Conservation (phyloP, 1,140 invertebrate species). For the Andrena cerasifolii region DNA sequence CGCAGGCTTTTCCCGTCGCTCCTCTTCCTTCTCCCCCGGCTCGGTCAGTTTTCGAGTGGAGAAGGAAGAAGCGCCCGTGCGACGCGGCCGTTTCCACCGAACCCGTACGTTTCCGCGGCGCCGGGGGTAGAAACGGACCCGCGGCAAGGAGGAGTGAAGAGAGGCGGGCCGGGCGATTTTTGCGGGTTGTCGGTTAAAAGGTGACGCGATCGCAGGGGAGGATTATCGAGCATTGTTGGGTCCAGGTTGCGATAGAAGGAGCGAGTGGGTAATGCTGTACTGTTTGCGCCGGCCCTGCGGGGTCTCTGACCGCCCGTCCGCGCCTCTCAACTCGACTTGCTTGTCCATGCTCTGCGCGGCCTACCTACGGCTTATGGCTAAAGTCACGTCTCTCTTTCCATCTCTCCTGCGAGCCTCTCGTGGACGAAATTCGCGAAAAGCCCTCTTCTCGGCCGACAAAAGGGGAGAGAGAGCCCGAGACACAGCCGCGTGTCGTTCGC, state of each 20-base stretch:
- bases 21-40: too few species aligned
- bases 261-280: slow-evolving; percentile 81
- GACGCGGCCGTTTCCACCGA: too few species aligned
- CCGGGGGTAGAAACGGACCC: not conserved
- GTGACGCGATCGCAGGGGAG: slow-evolving; percentile 60
- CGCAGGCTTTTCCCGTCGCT: too few species aligned
- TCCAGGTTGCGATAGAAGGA: slow-evolving; percentile 80
- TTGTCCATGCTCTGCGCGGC: slow-evolving; percentile 70
- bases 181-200: slow-evolving; percentile 59
- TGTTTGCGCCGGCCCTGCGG: slow-evolving; percentile 82
- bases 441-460: slow-evolving; percentile 26
- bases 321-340: slow-evolving; percentile 80
- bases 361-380: slow-evolving; percentile 73
- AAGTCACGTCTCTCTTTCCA: slow-evolving; percentile 64
- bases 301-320: slow-evolving; percentile 82
- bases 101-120: too few species aligned
- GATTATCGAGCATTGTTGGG: slow-evolving; percentile 80
- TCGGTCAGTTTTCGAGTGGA: not conserved
- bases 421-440: slow-evolving; percentile 67
- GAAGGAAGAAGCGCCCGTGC: too few species aligned
- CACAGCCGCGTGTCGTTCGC: not conserved
- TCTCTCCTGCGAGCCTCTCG: slow-evolving; percentile 35
- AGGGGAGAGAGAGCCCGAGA: slow-evolving; percentile 25
- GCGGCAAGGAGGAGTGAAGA: slow-evolving; percentile 14
- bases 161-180: slow-evolving; percentile 57